Conservation (phyloP, 2,113 vertebrate genomes). For the Coptodon rendalli region DNA sequence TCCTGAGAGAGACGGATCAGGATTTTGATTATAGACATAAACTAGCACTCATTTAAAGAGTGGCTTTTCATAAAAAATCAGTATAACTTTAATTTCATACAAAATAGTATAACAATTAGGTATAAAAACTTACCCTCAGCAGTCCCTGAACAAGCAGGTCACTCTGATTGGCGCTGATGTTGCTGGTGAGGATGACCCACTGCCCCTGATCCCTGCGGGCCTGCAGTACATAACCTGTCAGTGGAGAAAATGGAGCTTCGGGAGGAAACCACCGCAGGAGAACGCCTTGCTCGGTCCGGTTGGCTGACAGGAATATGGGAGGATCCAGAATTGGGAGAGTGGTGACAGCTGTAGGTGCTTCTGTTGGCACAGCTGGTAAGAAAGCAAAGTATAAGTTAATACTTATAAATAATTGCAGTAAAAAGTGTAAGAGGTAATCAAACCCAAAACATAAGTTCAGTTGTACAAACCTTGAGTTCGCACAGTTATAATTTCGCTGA, state of each 20-base stretch:
- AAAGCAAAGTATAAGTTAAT: neutral
- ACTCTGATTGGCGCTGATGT: conserved; percentile 75
- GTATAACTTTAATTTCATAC: neutral
- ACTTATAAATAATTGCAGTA: neutral
- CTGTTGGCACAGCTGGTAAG: conserved; percentile 74
- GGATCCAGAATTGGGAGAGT: conserved; percentile 71
- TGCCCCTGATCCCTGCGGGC: conserved; percentile 75
- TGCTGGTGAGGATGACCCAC: conserved; percentile 82
- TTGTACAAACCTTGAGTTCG: conserved; percentile 79
- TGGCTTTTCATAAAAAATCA: neutral
- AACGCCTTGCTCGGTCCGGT: conserved; percentile 77
- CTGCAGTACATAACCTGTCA: conserved; percentile 83
- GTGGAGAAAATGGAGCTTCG: conserved; percentile 55
- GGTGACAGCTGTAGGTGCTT: conserved; percentile 62
- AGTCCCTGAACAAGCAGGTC: conserved; percentile 86
- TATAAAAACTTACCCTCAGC: conserved; percentile 74
- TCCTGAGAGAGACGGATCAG: conserved; percentile 68
- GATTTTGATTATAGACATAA: neutral
- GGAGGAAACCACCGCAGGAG: conserved; percentile 83
- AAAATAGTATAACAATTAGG: neutral
- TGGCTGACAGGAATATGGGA: conserved; percentile 76
- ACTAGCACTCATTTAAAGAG: neutral
- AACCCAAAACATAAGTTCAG: neutral
- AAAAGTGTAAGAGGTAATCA: neutral
- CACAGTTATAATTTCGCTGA: conserved; percentile 87